Evolutionary conservation across 35 echinoderm and acorn worm species (phyloP), one percentile per base, ranked within the genome.

Genomic region (Stichopus chloronotus): DNA sequence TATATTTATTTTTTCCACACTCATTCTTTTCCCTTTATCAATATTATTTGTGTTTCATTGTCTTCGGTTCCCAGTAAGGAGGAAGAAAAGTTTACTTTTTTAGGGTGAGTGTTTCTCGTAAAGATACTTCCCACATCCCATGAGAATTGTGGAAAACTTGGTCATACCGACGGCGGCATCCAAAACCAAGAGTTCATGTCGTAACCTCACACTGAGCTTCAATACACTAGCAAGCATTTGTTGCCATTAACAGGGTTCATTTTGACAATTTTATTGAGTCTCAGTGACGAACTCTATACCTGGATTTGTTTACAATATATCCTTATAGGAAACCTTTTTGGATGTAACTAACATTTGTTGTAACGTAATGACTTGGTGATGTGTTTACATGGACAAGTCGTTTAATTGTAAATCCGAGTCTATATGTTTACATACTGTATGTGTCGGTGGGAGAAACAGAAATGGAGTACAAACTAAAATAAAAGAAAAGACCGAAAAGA

Each of bases 81-180:
- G 30, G 30, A 43, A 43, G 30, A 43, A 43, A 43, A 43, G 30
- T 43, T 43, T 43, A 43, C 30, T 43, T 43, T 63, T 14, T 65
- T 65, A 65, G 61, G 61, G 52, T 55, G 80, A 83, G 80, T 83
- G 80, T 83, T 83, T 83, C 80, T 83, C 80, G 80, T 83, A 83
- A 43, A 83, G 80, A 83, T 53, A 83, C 25, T 52, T 6, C 25
- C 16, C 52, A 8, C 19, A 55, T 83, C 80, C 80, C 80, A 9
- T 43, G 80, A 83, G 80, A 83, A 12, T 83, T 83, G 80, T n/a
- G 52, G 25, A 83, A 83, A 83, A 83, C 12, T 52, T 83, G 52
- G 52, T 55, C 30, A 43, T 55, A 16, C 20, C 55, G 80, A 5
- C 30, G 80, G 80, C 80, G n/a, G 80, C 7, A 53, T 19, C 80